These are phyloP conservation scores for Gracilinanus agilis DNA, from an alignment of 2,113 vertebrate species.

Conservation along the genomic window DNA sequence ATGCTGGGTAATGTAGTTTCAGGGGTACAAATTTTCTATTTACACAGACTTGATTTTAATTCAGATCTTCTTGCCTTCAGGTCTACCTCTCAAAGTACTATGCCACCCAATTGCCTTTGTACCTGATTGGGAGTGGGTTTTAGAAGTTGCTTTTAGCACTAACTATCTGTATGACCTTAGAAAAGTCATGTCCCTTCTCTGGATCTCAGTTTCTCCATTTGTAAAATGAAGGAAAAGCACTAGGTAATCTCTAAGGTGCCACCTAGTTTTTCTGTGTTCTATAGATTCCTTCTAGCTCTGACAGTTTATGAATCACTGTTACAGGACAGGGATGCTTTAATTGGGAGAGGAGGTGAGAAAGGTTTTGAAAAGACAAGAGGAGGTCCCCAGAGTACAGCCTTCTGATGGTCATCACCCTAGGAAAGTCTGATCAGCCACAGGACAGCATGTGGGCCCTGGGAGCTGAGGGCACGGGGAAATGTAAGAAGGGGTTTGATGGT, in stretches of 20 bases:
- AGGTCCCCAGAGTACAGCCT: neutral
- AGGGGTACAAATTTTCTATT: no score
- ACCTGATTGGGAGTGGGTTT: neutral
- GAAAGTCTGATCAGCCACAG: neutral
- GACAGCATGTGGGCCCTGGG: neutral
- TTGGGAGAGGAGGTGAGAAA: neutral
- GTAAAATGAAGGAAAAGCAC: neutral
- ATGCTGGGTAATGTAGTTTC: no score
- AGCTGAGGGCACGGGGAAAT: neutral
- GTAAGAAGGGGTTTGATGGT: neutral
- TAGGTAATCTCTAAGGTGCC: neutral
- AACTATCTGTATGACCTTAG: neutral
- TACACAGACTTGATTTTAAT: neutral
- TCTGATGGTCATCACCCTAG: neutral
- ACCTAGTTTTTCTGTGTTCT: neutral
- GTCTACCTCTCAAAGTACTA: neutral
- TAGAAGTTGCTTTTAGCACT: neutral
- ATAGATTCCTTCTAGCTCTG: neutral
- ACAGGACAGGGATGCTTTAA: fast-evolving
- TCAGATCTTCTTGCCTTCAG: neutral
- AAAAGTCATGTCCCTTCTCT: neutral
- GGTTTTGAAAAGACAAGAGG: neutral
- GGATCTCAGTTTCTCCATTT: neutral
- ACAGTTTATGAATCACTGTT: neutral
- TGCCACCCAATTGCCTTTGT: neutral